Evolutionary conservation across 2,797 vertebrate genomes (phyloP).

Genomic region (Arctocebus calabarensis): DNA sequence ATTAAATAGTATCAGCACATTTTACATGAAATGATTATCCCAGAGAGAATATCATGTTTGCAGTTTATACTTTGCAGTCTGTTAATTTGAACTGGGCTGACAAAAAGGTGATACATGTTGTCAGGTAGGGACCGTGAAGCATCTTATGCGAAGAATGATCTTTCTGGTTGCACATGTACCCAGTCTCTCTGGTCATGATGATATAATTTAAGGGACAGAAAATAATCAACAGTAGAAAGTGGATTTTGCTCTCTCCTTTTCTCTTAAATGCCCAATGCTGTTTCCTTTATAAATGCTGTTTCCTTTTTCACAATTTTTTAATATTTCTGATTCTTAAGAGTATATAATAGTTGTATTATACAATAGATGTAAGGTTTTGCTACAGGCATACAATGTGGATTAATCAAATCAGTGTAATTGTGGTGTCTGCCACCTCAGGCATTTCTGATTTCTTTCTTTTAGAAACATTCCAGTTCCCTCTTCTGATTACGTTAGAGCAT

Average conservation of each 20-base stretch:
- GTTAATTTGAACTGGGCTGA: conserved; percentile 65
- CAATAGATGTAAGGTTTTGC: not conserved
- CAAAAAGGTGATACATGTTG: conserved; percentile 53
- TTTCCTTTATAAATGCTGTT: conserved; percentile 16
- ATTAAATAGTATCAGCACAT: conserved; percentile 72
- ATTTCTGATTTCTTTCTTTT: not conserved
- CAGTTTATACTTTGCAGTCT: conserved; percentile 42
- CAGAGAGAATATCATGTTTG: conserved; percentile 71
- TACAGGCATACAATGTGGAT: not conserved
- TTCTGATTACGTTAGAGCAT: not conserved
- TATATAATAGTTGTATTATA: not conserved
- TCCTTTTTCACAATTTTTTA: not conserved
- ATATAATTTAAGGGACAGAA: conserved; percentile 3
- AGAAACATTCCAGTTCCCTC: not conserved
- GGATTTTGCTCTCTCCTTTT: not conserved
- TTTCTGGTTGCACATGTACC: not conserved
- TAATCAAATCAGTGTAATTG: not conserved
- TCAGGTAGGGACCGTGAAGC: conserved; percentile 35
- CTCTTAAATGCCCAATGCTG: not conserved
- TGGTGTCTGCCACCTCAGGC: not conserved
- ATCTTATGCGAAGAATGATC: conserved; percentile 8
- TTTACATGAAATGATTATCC: conserved; percentile 69
- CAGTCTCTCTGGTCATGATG: conserved; percentile 26
- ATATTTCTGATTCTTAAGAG: not conserved
- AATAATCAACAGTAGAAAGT: not conserved